Evolutionary conservation across 2,888 invertebrate genomes (phyloP).

Genomic region (Doris montereyensis): DNA sequence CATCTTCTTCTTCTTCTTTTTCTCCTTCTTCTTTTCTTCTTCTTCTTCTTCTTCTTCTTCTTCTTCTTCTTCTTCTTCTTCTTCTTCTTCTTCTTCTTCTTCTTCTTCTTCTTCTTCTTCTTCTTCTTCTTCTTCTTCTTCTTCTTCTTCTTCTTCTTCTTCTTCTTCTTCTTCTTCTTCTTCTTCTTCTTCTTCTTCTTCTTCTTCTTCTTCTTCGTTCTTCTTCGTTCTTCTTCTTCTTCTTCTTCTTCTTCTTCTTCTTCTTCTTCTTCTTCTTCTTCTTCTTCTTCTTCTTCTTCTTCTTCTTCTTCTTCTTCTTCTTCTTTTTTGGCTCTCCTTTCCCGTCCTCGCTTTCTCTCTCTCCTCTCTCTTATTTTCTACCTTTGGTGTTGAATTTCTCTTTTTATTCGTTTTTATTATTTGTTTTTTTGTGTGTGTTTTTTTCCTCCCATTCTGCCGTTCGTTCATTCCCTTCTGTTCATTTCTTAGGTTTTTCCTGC

Average conservation of each 20-base stretch:
- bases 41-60: not conserved
- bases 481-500: too few species aligned
- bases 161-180: not conserved
- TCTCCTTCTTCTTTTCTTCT: not conserved
- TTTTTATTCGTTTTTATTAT: too few species aligned
- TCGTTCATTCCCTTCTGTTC: too few species aligned
- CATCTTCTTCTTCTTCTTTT: not conserved
- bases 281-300: constrained; percentile 18
- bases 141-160: not conserved
- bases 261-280: constrained; percentile 25
- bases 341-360: not conserved
- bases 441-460: too few species aligned
- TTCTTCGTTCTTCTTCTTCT: too few species aligned
- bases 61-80: not conserved
- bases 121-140: not conserved
- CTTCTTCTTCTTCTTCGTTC: too few species aligned
- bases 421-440: too few species aligned
- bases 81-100: constrained; percentile 11
- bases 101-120: not conserved
- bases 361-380: too few species aligned
- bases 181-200: not conserved
- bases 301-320: constrained; percentile 29
- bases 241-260: constrained; percentile 17
- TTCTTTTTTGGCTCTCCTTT: not conserved
- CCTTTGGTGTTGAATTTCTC: too few species aligned